A percentile compares a stretch with the other conserved stretches of the same genome.
These are phyloP conservation scores for Eolophus roseicapilla DNA, from an alignment of 2,113 vertebrate genomes.

Conservation along the genomic window DNA sequence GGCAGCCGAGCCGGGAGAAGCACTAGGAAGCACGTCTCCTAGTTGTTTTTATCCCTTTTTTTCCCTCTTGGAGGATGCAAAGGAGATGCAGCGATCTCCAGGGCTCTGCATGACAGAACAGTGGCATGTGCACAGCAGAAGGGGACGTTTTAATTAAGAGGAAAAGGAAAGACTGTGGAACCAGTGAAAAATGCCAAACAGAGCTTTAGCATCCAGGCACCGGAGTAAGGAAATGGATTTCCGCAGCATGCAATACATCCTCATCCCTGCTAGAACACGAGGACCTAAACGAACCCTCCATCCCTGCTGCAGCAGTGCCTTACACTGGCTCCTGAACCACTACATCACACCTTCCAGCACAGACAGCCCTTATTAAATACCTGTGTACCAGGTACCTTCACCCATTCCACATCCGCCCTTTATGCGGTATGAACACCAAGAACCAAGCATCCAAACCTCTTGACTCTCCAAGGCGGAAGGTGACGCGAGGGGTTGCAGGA, in stretches of 20 bases:
- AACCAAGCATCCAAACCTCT: neutral
- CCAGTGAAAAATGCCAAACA: neutral
- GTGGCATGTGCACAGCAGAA: neutral
- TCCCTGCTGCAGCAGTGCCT: neutral
- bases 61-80: neutral
- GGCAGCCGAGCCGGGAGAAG: neutral
- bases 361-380: neutral
- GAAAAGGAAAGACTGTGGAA: neutral
- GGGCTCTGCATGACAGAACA: neutral
- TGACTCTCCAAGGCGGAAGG: neutral
- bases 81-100: neutral
- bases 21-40: neutral
- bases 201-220: neutral
- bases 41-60: fast-evolving
- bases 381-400: neutral
- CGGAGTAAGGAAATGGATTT: neutral
- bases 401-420: neutral
- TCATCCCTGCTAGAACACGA: neutral
- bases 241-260: neutral
- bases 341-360: neutral
- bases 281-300: neutral
- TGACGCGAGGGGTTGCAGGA: neutral
- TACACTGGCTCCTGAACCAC: neutral
- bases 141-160: neutral
- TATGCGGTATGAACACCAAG: fast-evolving